A percentile compares a stretch with the other conserved stretches of the same genome.
phyloP scores from a whole-genome alignment of 2,113 vertebrate genomes.

The Arvicanthis niloticus region DNA sequence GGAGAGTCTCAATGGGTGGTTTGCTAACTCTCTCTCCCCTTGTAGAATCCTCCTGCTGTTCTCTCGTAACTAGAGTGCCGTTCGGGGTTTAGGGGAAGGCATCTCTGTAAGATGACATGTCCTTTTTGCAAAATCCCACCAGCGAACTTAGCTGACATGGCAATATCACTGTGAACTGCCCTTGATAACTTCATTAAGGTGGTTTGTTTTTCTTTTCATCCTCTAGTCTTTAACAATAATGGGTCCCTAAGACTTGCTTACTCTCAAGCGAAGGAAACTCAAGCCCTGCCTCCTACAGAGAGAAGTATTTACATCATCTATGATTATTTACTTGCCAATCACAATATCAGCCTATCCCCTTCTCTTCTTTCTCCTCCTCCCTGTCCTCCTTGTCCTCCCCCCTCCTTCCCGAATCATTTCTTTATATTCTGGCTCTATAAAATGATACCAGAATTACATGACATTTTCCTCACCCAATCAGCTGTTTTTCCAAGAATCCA shows the following conservation, averaged over 20 bases:
- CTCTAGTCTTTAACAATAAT: not conserved
- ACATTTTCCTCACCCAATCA: not conserved
- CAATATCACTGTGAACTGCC: not conserved
- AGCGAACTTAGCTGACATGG: too few relatives aligned
- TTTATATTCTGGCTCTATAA: not conserved
- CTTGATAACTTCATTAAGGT: not conserved
- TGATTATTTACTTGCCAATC: not conserved
- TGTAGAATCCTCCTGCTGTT: not conserved
- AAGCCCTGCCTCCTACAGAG: not conserved
- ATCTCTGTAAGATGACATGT: too few relatives aligned
- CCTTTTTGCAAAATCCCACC: not conserved
- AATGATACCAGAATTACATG: not conserved
- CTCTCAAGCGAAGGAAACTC: not conserved
- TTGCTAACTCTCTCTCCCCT: not conserved
- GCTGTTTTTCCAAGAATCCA: not conserved
- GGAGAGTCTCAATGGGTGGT: not conserved
- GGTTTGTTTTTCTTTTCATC: not conserved
- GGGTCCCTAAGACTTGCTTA: not conserved
- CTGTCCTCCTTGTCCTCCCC: fast-evolving
- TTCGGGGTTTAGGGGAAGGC: not conserved
- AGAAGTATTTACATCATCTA: not conserved
- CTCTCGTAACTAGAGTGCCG: not conserved
- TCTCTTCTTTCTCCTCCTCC: too few relatives aligned
- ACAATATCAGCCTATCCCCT: not conserved
- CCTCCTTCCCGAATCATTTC: not conserved